Conservation (phyloP, 2,113 vertebrate genomes). For the Crotalus viridis region DNA sequence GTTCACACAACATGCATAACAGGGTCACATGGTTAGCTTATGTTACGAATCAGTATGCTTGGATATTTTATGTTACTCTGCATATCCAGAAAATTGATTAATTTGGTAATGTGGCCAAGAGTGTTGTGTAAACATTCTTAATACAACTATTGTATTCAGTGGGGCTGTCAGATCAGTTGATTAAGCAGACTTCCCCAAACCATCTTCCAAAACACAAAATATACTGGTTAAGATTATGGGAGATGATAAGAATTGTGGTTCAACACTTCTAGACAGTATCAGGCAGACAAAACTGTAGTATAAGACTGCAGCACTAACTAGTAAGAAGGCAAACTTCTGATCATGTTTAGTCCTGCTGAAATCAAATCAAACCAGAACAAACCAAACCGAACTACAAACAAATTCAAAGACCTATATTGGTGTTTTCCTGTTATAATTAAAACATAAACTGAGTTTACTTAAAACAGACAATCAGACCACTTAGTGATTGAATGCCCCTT, state of each 20-base stretch:
- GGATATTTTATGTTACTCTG: background rate
- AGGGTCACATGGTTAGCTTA: background rate
- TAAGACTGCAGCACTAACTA: background rate
- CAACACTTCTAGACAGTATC: background rate
- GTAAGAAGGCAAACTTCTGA: conserved; percentile 21
- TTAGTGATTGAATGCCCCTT: background rate
- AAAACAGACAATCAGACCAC: background rate
- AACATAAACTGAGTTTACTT: background rate
- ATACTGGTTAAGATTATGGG: background rate
- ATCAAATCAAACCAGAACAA: background rate
- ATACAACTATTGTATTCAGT: background rate
- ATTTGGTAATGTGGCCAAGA: background rate
- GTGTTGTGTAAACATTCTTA: background rate
- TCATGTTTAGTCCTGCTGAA: conserved; percentile 19
- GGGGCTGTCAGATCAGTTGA: background rate
- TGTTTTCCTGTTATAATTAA: background rate
- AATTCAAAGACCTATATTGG: background rate
- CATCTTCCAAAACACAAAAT: background rate
- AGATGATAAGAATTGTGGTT: background rate
- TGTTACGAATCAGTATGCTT: background rate
- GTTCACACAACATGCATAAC: background rate
- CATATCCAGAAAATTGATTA: background rate
- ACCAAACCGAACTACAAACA: background rate
- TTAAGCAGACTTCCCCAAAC: background rate
- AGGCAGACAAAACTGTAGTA: background rate